Evolutionary conservation across 2,888 invertebrate genomes (phyloP), one percentile per base, ranked within the genome.

Genomic region (Camptogramma bilineatum): DNA sequence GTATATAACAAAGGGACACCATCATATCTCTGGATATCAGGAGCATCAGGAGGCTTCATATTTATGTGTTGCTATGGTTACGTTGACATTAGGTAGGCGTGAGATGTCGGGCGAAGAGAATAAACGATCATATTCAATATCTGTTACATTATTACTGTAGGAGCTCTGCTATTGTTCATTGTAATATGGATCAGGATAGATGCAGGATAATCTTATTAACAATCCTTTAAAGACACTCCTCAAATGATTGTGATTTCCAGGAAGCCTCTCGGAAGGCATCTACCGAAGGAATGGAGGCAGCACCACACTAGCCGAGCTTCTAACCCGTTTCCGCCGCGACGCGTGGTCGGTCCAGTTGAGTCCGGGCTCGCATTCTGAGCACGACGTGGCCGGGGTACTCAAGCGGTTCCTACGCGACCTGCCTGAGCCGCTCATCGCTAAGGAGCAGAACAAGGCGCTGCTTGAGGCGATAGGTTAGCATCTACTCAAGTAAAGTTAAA

Each of bases 371-470:
- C 97, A 96, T 78, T 95, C 95, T 0, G 97, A 98, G 74, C 97
- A 98, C 84, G 98, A 98, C 81, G 97, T 98, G 13, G 96, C 98
- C 3, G 97, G 96, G 42, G 97, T 96, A 0, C 90, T 98, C 5
- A 98, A 98, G 85, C 93, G 98, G 66, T 98, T 98, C 89, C 96
- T 98, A 84, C 94, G 98, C n/a, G 97, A 97, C 75, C 91, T 98
- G 55, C 97, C 97, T 0, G 97, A 98, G 76, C 96, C 98, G 0
- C 89, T 98, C 31, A 91, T 98, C 64, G 96, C 97, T 0, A 93
- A 94, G n/a, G 92, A 93, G 48, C 94, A 96, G 55, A 95, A 97
- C 71, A 94, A 94, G 62, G 94, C 95, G 73, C 94, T 97, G 55
- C 94, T 96, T 57, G 92, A 95, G 73, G 96, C 96, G 24, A 94